Evolutionary conservation across 53 echinoderm and acorn worm genomes (phyloP).

Genomic region (Holothuria leucospilota): DNA sequence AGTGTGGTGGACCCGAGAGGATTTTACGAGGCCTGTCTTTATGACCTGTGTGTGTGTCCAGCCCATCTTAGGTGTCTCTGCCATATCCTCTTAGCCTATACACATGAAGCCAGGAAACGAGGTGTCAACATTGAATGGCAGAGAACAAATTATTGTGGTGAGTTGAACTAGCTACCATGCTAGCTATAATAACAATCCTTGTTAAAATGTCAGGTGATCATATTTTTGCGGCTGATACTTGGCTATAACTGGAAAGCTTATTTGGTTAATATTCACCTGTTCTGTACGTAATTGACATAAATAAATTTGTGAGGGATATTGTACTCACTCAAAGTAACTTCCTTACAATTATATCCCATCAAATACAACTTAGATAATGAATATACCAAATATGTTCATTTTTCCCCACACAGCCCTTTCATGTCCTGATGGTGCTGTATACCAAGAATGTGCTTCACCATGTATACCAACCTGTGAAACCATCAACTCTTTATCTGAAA

Average conservation of each 20-base stretch:
- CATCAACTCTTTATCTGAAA: constrained; percentile 53
- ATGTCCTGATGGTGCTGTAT: constrained; percentile 86
- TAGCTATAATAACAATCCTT: too few species aligned
- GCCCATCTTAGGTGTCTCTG: constrained; percentile 85
- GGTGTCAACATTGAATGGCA: constrained; percentile 90
- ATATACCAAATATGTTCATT: not conserved
- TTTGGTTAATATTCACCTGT: too few species aligned
- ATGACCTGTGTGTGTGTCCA: constrained; percentile 95
- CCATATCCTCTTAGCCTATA: constrained; percentile 85
- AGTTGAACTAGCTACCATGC: constrained; percentile 26
- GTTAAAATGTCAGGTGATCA: too few species aligned
- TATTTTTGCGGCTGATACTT: too few species aligned
- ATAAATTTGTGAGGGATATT: too few species aligned
- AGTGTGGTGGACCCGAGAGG: constrained; percentile 71
- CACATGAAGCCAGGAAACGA: constrained; percentile 92
- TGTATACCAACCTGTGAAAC: constrained; percentile 86
- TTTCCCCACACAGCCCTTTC: constrained; percentile 77
- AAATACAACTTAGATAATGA: not conserved
- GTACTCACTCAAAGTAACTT: too few species aligned
- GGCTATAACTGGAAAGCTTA: too few species aligned
- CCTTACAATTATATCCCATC: too few species aligned
- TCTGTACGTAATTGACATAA: too few species aligned
- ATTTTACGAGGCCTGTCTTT: constrained; percentile 91
- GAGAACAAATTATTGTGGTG: constrained; percentile 89
- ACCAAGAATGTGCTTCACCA: constrained; percentile 84